Evolutionary conservation across 2,113 vertebrate species (phyloP).

Genomic region (Hippoglossus stenolepis): DNA sequence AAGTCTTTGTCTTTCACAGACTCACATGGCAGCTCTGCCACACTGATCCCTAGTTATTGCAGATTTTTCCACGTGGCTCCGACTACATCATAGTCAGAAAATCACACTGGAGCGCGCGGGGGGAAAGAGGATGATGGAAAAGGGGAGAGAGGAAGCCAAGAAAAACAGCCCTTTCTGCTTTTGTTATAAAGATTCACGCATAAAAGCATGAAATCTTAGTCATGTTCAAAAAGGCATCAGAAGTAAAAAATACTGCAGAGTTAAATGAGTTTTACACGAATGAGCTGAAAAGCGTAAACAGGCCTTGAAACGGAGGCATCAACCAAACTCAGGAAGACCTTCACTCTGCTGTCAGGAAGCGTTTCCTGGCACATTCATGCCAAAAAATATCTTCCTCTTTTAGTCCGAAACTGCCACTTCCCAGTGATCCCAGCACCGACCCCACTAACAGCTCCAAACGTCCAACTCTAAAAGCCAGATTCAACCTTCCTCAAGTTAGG

Average conservation of each 20-base stretch:
- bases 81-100: conserved; percentile 44
- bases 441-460: background rate
- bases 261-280: background rate
- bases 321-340: conserved; percentile 64
- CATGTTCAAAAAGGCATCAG: background rate
- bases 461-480: background rate
- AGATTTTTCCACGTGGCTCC: conserved; percentile 58
- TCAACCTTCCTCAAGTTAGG: no score
- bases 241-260: background rate
- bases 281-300: conserved; percentile 36
- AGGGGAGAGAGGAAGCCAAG: conserved; percentile 40
- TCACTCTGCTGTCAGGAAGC: conserved; percentile 68
- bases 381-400: conserved; percentile 68
- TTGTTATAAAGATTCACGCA: conserved; percentile 35
- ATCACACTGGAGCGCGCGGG: conserved; percentile 39
- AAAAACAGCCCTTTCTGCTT: conserved; percentile 39
- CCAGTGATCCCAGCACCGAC: background rate
- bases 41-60: conserved; percentile 50
- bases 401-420: conserved; percentile 19
- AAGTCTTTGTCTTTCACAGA: conserved; percentile 67
- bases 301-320: conserved; percentile 40
- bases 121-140: conserved; percentile 20
- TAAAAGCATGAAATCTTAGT: conserved; percentile 5
- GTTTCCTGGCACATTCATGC: conserved; percentile 67
- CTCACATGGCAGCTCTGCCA: conserved; percentile 66